phyloP scores from a whole-genome alignment of 2,888 invertebrate genomes.

The Stenurella melanura region DNA sequence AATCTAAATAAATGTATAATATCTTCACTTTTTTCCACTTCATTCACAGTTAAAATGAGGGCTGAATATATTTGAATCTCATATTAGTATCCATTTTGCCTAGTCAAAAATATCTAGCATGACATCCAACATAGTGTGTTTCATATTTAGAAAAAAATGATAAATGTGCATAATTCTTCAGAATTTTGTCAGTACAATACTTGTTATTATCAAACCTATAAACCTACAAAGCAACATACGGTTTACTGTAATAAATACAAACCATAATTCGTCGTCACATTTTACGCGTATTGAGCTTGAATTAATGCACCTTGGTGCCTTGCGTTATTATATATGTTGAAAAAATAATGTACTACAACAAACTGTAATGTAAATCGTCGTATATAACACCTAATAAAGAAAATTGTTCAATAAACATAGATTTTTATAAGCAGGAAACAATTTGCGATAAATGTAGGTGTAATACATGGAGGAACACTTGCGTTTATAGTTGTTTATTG shows the following conservation, averaged over 20 bases:
- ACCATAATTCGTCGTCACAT: conserved; percentile 44
- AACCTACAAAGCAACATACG: background rate
- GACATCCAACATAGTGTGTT: too few relatives aligned
- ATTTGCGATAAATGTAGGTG: conserved; percentile 55
- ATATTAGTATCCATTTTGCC: too few relatives aligned
- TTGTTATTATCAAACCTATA: background rate
- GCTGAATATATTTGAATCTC: too few relatives aligned
- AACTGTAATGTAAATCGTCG: conserved; percentile 48
- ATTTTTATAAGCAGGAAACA: conserved; percentile 52
- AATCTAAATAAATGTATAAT: too few relatives aligned
- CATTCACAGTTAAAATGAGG: too few relatives aligned
- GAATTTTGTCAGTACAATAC: background rate
- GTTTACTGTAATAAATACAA: conserved; percentile 28
- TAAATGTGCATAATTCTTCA: background rate
- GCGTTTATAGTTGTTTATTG: conserved; percentile 56
- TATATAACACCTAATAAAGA: conserved; percentile 52
- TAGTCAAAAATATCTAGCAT: too few relatives aligned
- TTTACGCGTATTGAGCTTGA: conserved; percentile 46
- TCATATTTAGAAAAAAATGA: too few relatives aligned
- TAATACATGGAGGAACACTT: conserved; percentile 52
- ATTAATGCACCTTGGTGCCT: conserved; percentile 35
- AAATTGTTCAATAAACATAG: conserved; percentile 49
- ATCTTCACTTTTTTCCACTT: too few relatives aligned
- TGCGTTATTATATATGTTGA: conserved; percentile 20
- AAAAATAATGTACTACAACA: conserved; percentile 47